These are phyloP conservation scores for Conistra vaccinii DNA, from an alignment of 2,888 invertebrate genomes.

Conservation along the genomic window DNA sequence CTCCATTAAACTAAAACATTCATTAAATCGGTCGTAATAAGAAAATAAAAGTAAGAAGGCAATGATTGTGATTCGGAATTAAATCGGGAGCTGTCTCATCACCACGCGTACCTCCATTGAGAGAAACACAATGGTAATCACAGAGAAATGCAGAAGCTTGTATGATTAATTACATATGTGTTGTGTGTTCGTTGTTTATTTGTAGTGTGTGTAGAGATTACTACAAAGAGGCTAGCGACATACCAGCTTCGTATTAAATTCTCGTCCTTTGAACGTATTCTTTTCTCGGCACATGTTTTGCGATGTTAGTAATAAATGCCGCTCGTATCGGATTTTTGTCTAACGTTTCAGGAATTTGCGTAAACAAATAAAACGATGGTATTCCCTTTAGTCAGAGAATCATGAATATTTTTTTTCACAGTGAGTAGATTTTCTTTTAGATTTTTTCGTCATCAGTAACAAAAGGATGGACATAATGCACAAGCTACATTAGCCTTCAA, in stretches of 20 bases:
- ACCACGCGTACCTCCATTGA: conserved; percentile 72
- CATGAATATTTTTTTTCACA: background rate
- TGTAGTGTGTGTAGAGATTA: conserved; percentile 47
- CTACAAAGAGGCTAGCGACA: conserved; percentile 44
- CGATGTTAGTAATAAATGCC: conserved; percentile 39
- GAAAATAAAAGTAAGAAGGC: conserved; percentile 76
- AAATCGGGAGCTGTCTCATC: conserved; percentile 81
- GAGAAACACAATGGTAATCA: conserved; percentile 83
- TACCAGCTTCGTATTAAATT: conserved; percentile 49
- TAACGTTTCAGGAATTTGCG: conserved; percentile 29
- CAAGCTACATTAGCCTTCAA: background rate
- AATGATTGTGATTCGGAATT: conserved; percentile 80
- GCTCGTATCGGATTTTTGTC: conserved; percentile 35
- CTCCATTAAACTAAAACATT: conserved; percentile 77
- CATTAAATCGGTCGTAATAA: conserved; percentile 79
- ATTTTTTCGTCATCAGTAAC: background rate
- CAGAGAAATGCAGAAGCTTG: conserved; percentile 78
- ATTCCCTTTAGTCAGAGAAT: background rate
- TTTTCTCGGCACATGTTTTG: conserved; percentile 24
- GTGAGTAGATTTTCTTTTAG: background rate
- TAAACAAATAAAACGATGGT: conserved; percentile 17
- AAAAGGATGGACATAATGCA: background rate
- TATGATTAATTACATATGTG: conserved; percentile 81
- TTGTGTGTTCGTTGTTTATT: conserved; percentile 53
- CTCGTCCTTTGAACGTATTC: conserved; percentile 37